Percentiles rank a stretch among this genome's conserved stretches.
These are phyloP conservation scores for Drosophila longiperda DNA, from an alignment of 2,888 invertebrate genomes.

Conservation along the genomic window DNA sequence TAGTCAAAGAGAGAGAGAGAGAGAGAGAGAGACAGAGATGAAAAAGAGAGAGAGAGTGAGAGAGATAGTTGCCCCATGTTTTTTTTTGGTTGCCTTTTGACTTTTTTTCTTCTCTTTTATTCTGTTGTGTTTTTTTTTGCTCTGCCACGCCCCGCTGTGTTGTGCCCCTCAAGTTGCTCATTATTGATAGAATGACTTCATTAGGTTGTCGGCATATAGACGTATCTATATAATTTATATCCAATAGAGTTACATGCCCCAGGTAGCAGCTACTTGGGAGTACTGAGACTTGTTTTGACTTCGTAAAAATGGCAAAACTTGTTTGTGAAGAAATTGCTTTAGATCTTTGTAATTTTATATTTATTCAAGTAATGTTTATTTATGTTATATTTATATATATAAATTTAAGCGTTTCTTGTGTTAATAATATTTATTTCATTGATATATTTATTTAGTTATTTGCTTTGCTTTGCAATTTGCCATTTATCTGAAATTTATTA, in stretches of 20 bases:
- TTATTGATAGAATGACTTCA: conserved; percentile 46
- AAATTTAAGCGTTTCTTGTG: neutral
- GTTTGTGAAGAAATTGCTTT: neutral
- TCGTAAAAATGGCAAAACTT: neutral
- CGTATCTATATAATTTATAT: neutral
- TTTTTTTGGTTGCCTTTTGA: conserved; percentile 14
- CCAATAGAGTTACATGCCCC: conserved; percentile 9
- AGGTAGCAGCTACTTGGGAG: neutral
- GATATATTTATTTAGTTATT: neutral
- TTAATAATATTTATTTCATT: neutral
- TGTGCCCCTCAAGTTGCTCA: conserved; percentile 35
- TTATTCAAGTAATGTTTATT: neutral
- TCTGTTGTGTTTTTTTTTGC: conserved; percentile 4
- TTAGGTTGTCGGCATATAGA: conserved; percentile 24
- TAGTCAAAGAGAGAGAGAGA: neutral
- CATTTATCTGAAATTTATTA: neutral
- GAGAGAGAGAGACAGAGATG: neutral
- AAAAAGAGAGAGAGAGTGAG: too few relatives aligned
- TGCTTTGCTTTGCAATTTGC: neutral
- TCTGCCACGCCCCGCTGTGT: conserved; percentile 37
- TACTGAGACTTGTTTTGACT: neutral
- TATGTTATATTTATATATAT: neutral
- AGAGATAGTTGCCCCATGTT: conserved; percentile 3
- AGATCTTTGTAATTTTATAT: neutral
- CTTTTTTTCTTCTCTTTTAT: conserved; percentile 18